Base-by-base conservation (phyloP, 2,888 invertebrate genomes). In the Cyaniris semiargus region DNA sequence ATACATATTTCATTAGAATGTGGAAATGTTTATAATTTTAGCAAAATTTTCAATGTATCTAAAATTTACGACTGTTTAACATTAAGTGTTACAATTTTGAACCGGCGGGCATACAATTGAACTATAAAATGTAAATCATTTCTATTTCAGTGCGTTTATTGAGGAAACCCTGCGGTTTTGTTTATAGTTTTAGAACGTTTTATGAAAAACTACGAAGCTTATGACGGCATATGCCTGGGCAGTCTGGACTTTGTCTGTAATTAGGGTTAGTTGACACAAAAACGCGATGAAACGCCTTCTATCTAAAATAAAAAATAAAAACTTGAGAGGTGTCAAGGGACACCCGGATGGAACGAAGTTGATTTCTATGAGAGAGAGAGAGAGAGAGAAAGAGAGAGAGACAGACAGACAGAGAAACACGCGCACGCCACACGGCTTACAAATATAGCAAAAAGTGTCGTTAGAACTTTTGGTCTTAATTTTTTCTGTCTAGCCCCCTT, bases 111-210 rank as follows among this genome's bases (percentile, higher is more conserved):
- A 21, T 58, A 58, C 8, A 58, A 58, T 58, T 21, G 58, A 3
- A 60, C 60, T 23, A 23, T 60, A 60, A 60, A 60, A 23, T 60
- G 13, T 60, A 60, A 60, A 60, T 60, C 60, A 60, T 60, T 60
- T 60, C 60, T 60, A 60, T 60, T 60, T 60, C 60, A 21, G 60
- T 34, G 31, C 15, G 34, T 70, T 70, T 70, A 70, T 70, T 8
- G 70, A 70, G 70, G 70, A 70, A 70, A 70, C 70, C 70, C n/a
- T 70, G 70, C 15, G 70, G 27, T 31, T 70, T 70, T 70, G 70
- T 70, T 70, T 70, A 34, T 34, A 34, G 34, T 70, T 34, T 70
- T 23, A 13, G 8, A 60, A 23, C 13, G 23, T 60, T 60, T 60
- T 60, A 60, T 60, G 13, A 60, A 60, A 60, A 60, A 60, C 13